Percentiles rank a stretch among this genome's conserved stretches.
Conservation (phyloP, 23 tunicate species). For the Trididemnum clinides region DNA sequence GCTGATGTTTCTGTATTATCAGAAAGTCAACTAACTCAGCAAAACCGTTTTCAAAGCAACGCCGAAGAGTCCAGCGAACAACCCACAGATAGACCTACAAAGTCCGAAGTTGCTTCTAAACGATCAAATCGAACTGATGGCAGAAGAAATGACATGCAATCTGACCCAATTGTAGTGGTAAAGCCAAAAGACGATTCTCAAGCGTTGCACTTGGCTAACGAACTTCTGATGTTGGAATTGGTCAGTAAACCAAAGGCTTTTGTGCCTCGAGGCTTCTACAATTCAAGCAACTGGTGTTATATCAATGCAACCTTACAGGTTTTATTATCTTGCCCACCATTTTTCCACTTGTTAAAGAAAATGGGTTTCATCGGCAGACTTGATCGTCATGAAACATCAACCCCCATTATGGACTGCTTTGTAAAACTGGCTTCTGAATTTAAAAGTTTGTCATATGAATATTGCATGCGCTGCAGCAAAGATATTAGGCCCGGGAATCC, state of each 20-base stretch:
- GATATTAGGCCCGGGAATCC: slow-evolving; percentile 63
- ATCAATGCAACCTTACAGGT: slow-evolving; percentile 90
- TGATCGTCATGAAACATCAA: slow-evolving; percentile 43
- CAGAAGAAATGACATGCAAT: too few relatives aligned
- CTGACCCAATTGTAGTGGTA: slow-evolving; percentile 13
- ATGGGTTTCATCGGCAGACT: background rate
- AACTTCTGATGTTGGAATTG: slow-evolving; percentile 31
- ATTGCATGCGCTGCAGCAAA: slow-evolving; percentile 26
- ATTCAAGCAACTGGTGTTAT: slow-evolving; percentile 90
- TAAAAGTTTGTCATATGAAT: slow-evolving; percentile 55
- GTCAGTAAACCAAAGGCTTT: slow-evolving; percentile 80
- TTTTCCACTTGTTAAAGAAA: slow-evolving; percentile 69
- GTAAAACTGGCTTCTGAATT: slow-evolving; percentile 74
- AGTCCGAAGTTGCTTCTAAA: too few relatives aligned
- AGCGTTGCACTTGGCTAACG: slow-evolving; percentile 26
- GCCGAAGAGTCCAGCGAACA: too few relatives aligned
- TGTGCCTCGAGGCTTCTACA: slow-evolving; percentile 76
- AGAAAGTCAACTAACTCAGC: too few relatives aligned
- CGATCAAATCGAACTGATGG: too few relatives aligned
- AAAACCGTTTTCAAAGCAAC: too few relatives aligned
- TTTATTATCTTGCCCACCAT: slow-evolving; percentile 75
- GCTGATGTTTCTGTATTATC: too few relatives aligned
- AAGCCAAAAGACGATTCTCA: slow-evolving; percentile 31
- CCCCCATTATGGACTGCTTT: slow-evolving; percentile 90
- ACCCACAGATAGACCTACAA: too few relatives aligned